phyloP scores from a whole-genome alignment of 2,797 vertebrate species.

The Leucoraja ocellata region DNA sequence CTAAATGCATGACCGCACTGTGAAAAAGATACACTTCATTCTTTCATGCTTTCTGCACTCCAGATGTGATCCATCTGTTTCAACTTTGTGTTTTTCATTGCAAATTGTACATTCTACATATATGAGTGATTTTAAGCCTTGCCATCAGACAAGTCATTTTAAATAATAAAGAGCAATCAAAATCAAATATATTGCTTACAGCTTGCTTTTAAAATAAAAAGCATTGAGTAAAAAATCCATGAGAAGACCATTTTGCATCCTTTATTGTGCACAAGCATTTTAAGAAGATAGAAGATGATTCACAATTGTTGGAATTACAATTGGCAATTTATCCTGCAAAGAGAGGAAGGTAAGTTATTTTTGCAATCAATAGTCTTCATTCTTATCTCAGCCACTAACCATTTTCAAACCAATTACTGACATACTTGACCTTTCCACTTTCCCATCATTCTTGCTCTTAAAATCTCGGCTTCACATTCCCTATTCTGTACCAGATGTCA shows the following conservation, averaged over 20 bases:
- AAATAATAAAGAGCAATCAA: background rate
- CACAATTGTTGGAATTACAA: background rate
- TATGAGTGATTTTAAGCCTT: background rate
- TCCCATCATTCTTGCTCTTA: no score
- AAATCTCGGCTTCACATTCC: no score
- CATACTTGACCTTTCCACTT: no score
- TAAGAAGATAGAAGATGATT: background rate
- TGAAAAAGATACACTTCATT: constrained; percentile 12
- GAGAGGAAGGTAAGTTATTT: background rate
- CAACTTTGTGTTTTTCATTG: background rate
- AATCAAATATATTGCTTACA: background rate
- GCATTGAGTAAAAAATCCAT: background rate
- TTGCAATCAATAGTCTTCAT: no score
- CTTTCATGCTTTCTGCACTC: background rate
- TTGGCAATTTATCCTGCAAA: background rate
- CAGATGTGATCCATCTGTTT: background rate
- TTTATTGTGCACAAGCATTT: background rate
- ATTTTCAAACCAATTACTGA: no score
- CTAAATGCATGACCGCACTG: background rate
- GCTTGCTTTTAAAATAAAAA: background rate
- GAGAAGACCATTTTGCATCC: background rate
- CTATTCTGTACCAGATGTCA: no score
- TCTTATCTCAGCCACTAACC: no score
- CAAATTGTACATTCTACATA: background rate
- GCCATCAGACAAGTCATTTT: background rate